These are phyloP conservation scores for Alviniconcha marisindica DNA, from an alignment of 1,140 invertebrate species.

Conservation along the genomic window DNA sequence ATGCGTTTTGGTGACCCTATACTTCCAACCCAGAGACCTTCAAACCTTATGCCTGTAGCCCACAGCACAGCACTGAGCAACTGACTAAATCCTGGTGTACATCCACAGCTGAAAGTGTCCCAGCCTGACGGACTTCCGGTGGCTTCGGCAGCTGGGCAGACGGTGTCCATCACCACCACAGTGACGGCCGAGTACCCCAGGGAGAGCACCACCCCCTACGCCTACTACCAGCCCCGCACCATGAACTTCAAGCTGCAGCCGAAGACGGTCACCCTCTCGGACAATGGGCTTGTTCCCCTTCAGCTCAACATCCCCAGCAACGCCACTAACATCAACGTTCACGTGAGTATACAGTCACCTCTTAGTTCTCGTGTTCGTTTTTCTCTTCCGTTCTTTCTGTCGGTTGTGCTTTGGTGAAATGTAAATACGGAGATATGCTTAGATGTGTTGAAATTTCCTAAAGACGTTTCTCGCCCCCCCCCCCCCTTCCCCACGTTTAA, in stretches of 20 bases:
- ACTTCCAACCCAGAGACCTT: too few relatives aligned
- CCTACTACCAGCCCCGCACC: conserved; percentile 39
- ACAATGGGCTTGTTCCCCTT: conserved; percentile 61
- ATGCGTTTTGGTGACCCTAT: too few relatives aligned
- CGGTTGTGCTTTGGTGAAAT: too few relatives aligned
- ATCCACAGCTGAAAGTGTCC: conserved; percentile 56
- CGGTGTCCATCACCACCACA: conserved; percentile 39
- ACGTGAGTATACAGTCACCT: conserved; percentile 57
- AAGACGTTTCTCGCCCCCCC: too few relatives aligned
- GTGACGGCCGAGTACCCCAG: conserved; percentile 50
- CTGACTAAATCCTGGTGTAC: too few relatives aligned
- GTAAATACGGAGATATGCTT: too few relatives aligned
- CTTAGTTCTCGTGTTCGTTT: conserved; percentile 1
- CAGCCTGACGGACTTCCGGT: conserved; percentile 65
- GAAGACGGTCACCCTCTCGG: conserved; percentile 54
- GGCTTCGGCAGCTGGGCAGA: conserved; percentile 28
- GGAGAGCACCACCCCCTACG: conserved; percentile 45
- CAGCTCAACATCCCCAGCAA: conserved; percentile 61
- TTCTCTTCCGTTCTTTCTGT: not conserved
- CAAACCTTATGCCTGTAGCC: too few relatives aligned
- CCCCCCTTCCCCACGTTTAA: too few relatives aligned
- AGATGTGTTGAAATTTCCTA: not conserved
- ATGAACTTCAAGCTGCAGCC: conserved; percentile 45
- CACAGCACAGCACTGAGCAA: not conserved
- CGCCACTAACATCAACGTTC: conserved; percentile 57